Evolutionary conservation across 2,888 invertebrate genomes (phyloP), one percentile per base, ranked within the genome.

Genomic region (Trimorus sp.): DNA sequence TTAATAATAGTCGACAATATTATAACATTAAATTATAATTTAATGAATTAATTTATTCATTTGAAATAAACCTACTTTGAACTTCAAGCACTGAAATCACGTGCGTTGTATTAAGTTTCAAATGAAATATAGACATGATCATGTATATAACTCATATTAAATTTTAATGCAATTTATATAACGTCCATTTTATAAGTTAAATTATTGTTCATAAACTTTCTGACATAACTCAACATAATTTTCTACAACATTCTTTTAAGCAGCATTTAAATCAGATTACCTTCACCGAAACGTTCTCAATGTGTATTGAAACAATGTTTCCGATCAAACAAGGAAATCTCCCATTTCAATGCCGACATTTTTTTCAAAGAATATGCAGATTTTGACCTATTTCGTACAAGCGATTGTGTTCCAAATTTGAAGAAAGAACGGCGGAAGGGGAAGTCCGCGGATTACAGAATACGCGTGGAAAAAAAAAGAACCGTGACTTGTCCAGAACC

Each of bases 371-470:
- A 1, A 26, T 26, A 26, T 26, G 26, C 26, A 26, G 26, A 26
- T 26, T 26, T 4, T 26, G 26, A 26, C 26, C 26, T 45, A 45
- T 56, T 49, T 36, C 38, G 9, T 26, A 42, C 62, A 40, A 62
- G 15, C 15, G 49, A 26, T 40, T 45, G 38, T 14, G 38, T 53
- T 37, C 59, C 11, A 71, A 71, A 38, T 75, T 75, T 45, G 54
- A 53, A 70, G 45, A 68, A 71, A 63, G 62, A 68, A 75, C 79
- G 63, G 1, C 80, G 80, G 80, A 83, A 80, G 59, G 75, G 73
- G 76, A 77, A 77, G 77, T 71, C 62, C 53, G 59, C 51, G 83
- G 73, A 75, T 80, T 78, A 80, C 77, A 78, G 78, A 80, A 80
- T 70, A 56, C 58, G 14, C 16, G 49, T 56, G 56, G 36, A 76